A percentile compares a stretch with the other conserved stretches of the same genome.
phyloP scores from a whole-genome alignment of 2,888 invertebrate genomes.

The Serrognathus titanus region DNA sequence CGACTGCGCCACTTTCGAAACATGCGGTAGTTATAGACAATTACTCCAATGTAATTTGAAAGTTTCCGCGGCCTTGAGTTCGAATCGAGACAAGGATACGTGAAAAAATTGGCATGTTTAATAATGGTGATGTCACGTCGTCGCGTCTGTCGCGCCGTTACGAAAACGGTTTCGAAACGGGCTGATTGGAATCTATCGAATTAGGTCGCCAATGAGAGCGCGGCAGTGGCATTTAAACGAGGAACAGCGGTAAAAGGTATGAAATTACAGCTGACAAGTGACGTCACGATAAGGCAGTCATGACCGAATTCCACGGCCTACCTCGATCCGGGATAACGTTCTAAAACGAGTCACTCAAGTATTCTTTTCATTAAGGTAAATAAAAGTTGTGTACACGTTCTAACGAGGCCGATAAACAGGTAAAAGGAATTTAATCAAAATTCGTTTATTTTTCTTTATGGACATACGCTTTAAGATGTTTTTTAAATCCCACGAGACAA shows the following conservation, averaged over 20 bases:
- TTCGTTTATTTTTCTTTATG: neutral
- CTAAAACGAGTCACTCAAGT: neutral
- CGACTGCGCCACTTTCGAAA: neutral
- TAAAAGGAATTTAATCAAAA: neutral
- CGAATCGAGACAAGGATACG: neutral
- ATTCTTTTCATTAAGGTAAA: neutral
- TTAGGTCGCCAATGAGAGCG: constrained; percentile 8
- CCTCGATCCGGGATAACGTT: neutral
- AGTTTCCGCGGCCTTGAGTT: constrained; percentile 12
- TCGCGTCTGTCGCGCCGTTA: neutral
- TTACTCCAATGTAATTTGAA: constrained; percentile 10
- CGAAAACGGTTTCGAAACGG: constrained; percentile 2
- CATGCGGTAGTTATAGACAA: neutral
- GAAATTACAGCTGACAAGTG: constrained; percentile 13
- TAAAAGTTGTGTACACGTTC: neutral
- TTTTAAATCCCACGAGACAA: neutral
- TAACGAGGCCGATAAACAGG: neutral
- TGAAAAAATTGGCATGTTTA: constrained; percentile 2
- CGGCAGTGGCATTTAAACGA: neutral
- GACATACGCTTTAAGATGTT: too few species aligned
- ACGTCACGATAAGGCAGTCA: constrained; percentile 10
- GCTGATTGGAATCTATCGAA: neutral
- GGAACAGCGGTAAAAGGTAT: neutral
- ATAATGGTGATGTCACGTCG: neutral
- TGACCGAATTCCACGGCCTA: constrained; percentile 12